Percentiles rank a stretch among this genome's conserved stretches.
phyloP scores from a whole-genome alignment of 2,888 invertebrate species.

The Phortica magna region DNA sequence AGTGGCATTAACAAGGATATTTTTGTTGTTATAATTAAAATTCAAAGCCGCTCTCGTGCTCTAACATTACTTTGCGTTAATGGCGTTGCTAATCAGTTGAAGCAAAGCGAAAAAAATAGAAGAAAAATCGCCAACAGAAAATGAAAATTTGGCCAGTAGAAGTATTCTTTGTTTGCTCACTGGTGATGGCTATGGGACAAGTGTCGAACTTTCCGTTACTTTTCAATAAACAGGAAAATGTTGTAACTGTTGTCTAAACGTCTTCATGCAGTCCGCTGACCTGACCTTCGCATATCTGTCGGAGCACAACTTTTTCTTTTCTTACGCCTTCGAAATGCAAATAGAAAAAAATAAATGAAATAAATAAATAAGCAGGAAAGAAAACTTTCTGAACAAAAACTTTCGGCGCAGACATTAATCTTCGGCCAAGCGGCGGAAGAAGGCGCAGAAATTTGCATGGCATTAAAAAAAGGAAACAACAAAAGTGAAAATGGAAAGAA shows the following conservation, averaged over 20 bases:
- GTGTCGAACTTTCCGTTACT: no score
- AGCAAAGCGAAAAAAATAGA: background rate
- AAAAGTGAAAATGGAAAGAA: background rate
- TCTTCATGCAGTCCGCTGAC: background rate
- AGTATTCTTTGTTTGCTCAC: no score
- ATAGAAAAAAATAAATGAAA: background rate
- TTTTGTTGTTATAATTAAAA: constrained; percentile 57
- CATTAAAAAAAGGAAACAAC: constrained; percentile 59
- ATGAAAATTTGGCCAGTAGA: background rate
- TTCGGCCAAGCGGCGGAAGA: constrained; percentile 42
- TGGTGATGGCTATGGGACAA: no score
- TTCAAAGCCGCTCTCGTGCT: constrained; percentile 42
- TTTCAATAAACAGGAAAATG: no score
- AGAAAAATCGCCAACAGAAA: no score
- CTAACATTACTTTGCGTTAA: background rate
- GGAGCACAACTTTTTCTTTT: constrained; percentile 14
- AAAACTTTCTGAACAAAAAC: constrained; percentile 38
- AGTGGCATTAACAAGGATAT: constrained; percentile 32
- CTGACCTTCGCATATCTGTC: constrained; percentile 21
- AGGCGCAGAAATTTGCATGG: constrained; percentile 66
- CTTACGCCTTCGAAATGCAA: constrained; percentile 38
- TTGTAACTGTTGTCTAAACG: constrained; percentile 26
- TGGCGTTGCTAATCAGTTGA: background rate
- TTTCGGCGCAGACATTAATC: constrained; percentile 66
- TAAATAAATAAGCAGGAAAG: background rate